Evolutionary conservation across 2,113 vertebrate species (phyloP).

Genomic region (Callionymus lyra): DNA sequence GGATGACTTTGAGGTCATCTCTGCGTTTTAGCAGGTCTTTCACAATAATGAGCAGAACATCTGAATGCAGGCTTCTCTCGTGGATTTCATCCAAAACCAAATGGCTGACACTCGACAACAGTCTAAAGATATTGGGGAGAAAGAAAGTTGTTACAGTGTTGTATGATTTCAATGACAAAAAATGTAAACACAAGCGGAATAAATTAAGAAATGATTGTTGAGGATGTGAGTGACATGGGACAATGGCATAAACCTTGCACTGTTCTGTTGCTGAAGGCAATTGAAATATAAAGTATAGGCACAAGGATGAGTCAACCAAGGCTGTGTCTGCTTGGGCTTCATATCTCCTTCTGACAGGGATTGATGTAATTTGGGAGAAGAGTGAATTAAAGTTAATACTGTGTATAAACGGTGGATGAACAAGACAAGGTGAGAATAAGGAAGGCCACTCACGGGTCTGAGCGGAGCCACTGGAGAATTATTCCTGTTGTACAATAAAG

Average conservation of each 20-base stretch:
- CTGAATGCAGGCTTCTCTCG: constrained; percentile 92
- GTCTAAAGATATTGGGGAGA: constrained; percentile 47
- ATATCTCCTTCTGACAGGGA: no score
- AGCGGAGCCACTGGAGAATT: constrained; percentile 96
- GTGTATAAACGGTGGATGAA: constrained; percentile 4
- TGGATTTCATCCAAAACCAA: constrained; percentile 94
- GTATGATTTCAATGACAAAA: no score
- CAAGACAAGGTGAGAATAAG: constrained; percentile 3
- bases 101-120: constrained; percentile 83
- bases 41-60: constrained; percentile 85
- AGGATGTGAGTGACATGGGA: no score
- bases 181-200: no score
- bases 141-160: no score
- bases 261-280: no score
- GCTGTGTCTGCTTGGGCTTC: constrained; percentile 12
- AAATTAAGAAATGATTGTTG: no score
- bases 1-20: constrained; percentile 80
- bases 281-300: no score
- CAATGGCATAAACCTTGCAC: no score
- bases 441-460: constrained; percentile 81
- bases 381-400: constrained; percentile 8
- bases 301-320: constrained; percentile 32
- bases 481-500: constrained; percentile 96
- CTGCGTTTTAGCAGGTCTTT: constrained; percentile 79
- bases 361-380: neutral